Conservation (phyloP, 2,888 invertebrate species). For the Stegana nigrithorax region DNA sequence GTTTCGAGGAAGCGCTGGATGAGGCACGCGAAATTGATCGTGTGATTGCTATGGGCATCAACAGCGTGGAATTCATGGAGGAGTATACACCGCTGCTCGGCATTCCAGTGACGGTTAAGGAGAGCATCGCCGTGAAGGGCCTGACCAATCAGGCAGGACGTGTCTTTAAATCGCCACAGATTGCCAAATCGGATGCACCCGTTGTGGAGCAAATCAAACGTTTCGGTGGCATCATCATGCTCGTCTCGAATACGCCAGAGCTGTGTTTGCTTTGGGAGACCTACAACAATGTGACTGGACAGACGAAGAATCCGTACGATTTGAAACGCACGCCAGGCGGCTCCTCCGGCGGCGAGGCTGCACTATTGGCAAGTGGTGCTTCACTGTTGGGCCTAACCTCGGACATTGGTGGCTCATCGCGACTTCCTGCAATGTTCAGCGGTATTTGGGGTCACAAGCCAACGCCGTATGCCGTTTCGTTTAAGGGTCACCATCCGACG, state of each 20-base stretch:
- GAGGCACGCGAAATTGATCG: slow-evolving; percentile 82
- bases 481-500: slow-evolving; percentile 77
- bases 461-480: slow-evolving; percentile 76
- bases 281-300: slow-evolving; percentile 86
- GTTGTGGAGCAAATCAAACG: slow-evolving; percentile 77
- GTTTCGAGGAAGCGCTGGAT: slow-evolving; percentile 79
- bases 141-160: slow-evolving; percentile 83
- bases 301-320: slow-evolving; percentile 91
- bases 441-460: slow-evolving; percentile 96
- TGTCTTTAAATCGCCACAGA: slow-evolving; percentile 71
- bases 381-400: slow-evolving; percentile 87
- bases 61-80: slow-evolving; percentile 74
- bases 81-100: slow-evolving; percentile 82
- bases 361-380: slow-evolving; percentile 82
- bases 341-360: slow-evolving; percentile 89
- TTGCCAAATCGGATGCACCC: slow-evolving; percentile 80
- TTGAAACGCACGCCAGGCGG: slow-evolving; percentile 84
- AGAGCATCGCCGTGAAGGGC: slow-evolving; percentile 82
- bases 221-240: slow-evolving; percentile 86
- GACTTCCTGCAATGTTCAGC: slow-evolving; percentile 90
- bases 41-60: slow-evolving; percentile 72
- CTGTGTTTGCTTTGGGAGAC: slow-evolving; percentile 93
- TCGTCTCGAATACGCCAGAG: slow-evolving; percentile 91
- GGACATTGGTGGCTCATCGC: slow-evolving; percentile 89
- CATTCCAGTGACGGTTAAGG: slow-evolving; percentile 87